Percentiles rank a stretch among this genome's conserved stretches.
These are phyloP conservation scores for Ormyrus pomaceus DNA, from an alignment of 2,888 invertebrate species.

Conservation along the genomic window DNA sequence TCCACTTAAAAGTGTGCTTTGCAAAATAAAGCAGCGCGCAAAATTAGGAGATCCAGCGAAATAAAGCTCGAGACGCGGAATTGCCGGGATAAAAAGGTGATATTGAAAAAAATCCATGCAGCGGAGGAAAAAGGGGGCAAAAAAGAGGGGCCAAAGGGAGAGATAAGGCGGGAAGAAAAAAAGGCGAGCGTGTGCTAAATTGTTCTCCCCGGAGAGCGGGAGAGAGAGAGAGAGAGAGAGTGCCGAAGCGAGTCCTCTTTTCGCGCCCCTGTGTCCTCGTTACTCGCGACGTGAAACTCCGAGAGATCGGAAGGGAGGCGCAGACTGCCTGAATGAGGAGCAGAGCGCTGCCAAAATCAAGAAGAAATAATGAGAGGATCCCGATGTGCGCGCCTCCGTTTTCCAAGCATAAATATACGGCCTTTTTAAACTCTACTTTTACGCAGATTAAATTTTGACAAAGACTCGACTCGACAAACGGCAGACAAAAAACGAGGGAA, in stretches of 20 bases:
- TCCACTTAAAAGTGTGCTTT: no score
- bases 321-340: background rate
- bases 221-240: background rate
- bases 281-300: background rate
- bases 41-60: background rate
- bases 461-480: background rate
- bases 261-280: constrained; percentile 9
- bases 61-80: background rate
- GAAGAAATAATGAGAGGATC: constrained; percentile 28
- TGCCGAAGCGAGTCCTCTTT: background rate
- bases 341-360: background rate
- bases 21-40: background rate
- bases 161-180: constrained; percentile 21
- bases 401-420: no score
- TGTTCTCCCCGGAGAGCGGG: constrained; percentile 8
- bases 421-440: no score
- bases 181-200: constrained; percentile 3
- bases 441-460: no score
- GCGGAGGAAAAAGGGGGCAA: background rate
- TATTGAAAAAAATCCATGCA: constrained; percentile 16
- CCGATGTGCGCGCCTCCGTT: no score
- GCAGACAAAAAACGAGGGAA: background rate
- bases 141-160: background rate
- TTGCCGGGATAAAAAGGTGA: constrained; percentile 1
- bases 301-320: background rate